Percentiles rank a stretch among this genome's conserved stretches.
Evolutionary conservation across 1,140 invertebrate species (phyloP).

Genomic region (Paracyclopina nana): DNA sequence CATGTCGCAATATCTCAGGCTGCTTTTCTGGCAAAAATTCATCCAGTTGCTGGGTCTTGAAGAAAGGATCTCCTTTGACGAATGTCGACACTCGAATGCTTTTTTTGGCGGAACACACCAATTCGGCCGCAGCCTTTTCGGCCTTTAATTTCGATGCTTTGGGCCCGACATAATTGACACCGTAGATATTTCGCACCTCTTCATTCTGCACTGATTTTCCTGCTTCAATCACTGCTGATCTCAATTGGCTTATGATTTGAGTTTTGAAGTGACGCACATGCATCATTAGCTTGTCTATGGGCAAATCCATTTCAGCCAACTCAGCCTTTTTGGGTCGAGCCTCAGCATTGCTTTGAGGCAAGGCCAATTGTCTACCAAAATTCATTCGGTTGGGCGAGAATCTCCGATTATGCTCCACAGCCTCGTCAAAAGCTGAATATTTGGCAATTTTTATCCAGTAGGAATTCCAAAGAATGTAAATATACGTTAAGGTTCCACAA

Average conservation of each 20-base stretch:
- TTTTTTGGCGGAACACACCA: slow-evolving; percentile 11
- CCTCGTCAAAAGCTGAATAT: too few relatives aligned
- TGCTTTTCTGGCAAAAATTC: slow-evolving; percentile 7
- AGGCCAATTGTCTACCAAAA: not conserved
- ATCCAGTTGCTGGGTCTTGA: slow-evolving; percentile 9
- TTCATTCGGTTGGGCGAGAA: not conserved
- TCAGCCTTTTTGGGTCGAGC: not conserved
- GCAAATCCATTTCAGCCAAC: not conserved
- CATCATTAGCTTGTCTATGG: slow-evolving; percentile 5
- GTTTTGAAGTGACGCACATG: slow-evolving; percentile 1
- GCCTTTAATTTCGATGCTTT: not conserved
- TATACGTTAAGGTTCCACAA: slow-evolving; percentile 1
- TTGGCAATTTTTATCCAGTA: slow-evolving; percentile 7
- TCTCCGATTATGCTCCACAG: too few relatives aligned
- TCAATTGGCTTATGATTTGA: slow-evolving; percentile 7
- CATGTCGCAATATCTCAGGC: slow-evolving; percentile 17
- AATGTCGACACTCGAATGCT: not conserved
- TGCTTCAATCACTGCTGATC: slow-evolving; percentile 3
- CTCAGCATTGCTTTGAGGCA: not conserved
- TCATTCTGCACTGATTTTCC: slow-evolving; percentile 3
- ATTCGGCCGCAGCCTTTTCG: not conserved
- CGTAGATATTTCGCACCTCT: slow-evolving; percentile 1
- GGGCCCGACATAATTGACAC: slow-evolving; percentile 4
- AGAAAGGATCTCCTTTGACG: slow-evolving; percentile 6
- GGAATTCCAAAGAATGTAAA: slow-evolving; percentile 7